Base-by-base conservation (phyloP, 2,113 vertebrate species). In the Hippocampus comes region DNA sequence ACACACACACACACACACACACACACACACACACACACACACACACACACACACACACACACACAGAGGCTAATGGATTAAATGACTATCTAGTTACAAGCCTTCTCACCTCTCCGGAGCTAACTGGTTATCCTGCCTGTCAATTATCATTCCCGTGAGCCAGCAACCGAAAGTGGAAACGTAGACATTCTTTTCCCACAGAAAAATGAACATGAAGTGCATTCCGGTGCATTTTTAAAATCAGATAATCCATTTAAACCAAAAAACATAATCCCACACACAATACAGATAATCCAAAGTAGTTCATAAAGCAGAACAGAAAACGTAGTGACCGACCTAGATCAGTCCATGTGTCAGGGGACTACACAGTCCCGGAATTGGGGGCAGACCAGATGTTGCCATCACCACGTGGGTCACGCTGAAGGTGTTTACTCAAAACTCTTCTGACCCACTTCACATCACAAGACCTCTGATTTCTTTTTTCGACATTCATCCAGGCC, bases 31-130 rank as follows among this genome's bases (percentile, higher is more conserved):
- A 12, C 43, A 46, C 43, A 10, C 71, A 71, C 74, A 75, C 76
- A 76, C 71, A 72, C 51, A 55, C 27, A 15, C 61, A 71, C 56
- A 51, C 68, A 21, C 56, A 46, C 27, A 57, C 49, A 68, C 17
- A 56, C 43, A 48, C 14, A 27, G 1, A 41, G 61, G 78, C 60
- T 69, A 64, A 74, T 49, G 74, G 78, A 89, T 91, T 82, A 87
- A 87, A 79, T 87, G 75, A 84, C 79, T 84, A 77, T 90, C 87
- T 76, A 82, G 83, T 89, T 90, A 87, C 90, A 87, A 72, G 63
- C 79, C 82, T 75, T 88, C 84, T 86, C 88, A 87, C 88, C 81
- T 87, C 84, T 82, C 84, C 71, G 67, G 77, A 64, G 80, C 85
- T 82, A 89, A 91, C 86, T 84, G 83, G 64, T 86, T 82, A 73